phyloP scores from a whole-genome alignment of 92 coral and sea anemone genomes.

The Plumapathes pennacea region DNA sequence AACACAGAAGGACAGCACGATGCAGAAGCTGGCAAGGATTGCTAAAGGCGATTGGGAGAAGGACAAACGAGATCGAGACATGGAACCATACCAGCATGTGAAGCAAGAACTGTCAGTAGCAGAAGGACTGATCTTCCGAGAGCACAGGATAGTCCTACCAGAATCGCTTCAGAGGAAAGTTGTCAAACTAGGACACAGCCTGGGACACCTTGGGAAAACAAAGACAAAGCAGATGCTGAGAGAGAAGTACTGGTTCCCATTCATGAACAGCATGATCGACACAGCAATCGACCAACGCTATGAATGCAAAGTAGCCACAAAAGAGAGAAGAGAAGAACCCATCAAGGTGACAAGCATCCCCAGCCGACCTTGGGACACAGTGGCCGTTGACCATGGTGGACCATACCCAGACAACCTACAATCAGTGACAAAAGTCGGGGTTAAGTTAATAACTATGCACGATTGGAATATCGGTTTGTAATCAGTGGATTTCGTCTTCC shows the following conservation, averaged over 20 bases:
- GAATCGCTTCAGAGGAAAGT: slow-evolving; percentile 33
- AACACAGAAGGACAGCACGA: slow-evolving; percentile 10
- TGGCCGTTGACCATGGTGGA: slow-evolving; percentile 34
- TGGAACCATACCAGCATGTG: slow-evolving; percentile 16
- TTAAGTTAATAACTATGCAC: too few species aligned
- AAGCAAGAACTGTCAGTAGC: slow-evolving; percentile 36
- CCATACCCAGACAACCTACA: slow-evolving; percentile 54
- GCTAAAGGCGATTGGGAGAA: slow-evolving; percentile 50
- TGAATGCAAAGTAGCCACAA: slow-evolving; percentile 38
- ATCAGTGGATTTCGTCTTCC: too few species aligned
- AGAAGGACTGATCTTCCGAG: slow-evolving; percentile 40
- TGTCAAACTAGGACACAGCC: slow-evolving; percentile 29
- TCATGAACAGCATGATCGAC: slow-evolving; percentile 63
- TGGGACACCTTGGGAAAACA: slow-evolving; percentile 41
- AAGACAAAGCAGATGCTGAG: slow-evolving; percentile 39
- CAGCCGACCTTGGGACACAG: slow-evolving; percentile 39
- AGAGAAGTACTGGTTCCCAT: slow-evolving; percentile 56
- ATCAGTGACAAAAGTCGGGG: too few species aligned
- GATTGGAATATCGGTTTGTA: too few species aligned
- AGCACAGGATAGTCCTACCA: slow-evolving; percentile 25
- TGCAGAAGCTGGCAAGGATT: slow-evolving; percentile 35
- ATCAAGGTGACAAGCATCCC: slow-evolving; percentile 41
- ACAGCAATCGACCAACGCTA: slow-evolving; percentile 30
- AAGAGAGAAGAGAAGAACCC: slow-evolving; percentile 32
- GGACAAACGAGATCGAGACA: slow-evolving; percentile 21